These are phyloP conservation scores for Trachops cirrhosus DNA, from an alignment of 2,797 vertebrate genomes.

Conservation along the genomic window DNA sequence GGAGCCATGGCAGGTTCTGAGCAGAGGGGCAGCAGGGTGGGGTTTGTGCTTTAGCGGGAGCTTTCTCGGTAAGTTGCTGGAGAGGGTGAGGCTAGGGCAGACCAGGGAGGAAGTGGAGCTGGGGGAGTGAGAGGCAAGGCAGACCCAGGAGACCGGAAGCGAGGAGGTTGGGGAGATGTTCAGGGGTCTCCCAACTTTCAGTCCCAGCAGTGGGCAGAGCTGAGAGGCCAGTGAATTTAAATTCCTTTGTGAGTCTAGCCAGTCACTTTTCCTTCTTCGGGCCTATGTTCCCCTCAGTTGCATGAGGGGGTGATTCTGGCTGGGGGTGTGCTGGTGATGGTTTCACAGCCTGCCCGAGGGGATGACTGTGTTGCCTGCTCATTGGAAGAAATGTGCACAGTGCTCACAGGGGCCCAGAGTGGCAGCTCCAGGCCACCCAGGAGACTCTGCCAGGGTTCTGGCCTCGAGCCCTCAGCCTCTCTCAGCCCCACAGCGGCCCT, in stretches of 20 bases:
- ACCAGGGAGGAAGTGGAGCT: neutral
- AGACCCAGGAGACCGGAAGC: neutral
- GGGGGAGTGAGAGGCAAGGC: too few species aligned
- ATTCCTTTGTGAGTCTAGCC: neutral
- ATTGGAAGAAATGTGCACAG: rapidly evolving
- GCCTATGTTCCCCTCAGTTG: rapidly evolving
- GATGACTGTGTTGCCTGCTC: neutral
- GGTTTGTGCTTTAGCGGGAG: neutral
- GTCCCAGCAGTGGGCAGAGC: neutral
- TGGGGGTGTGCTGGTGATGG: neutral
- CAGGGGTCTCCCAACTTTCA: rapidly evolving
- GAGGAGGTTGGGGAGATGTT: neutral
- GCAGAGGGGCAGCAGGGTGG: neutral
- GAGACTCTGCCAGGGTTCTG: too few species aligned
- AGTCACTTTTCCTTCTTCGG: neutral
- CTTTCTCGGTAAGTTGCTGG: neutral
- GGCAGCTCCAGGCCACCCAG: neutral
- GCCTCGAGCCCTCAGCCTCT: rapidly evolving
- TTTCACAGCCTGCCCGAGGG: rapidly evolving
- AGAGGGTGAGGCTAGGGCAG: neutral
- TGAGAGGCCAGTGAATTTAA: neutral
- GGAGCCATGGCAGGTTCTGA: neutral
- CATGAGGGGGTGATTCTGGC: neutral
- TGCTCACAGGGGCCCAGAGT: rapidly evolving
- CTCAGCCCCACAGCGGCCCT: too few species aligned